Evolutionary conservation across 1,140 invertebrate genomes (phyloP).

Genomic region (Papilio glaucus): DNA sequence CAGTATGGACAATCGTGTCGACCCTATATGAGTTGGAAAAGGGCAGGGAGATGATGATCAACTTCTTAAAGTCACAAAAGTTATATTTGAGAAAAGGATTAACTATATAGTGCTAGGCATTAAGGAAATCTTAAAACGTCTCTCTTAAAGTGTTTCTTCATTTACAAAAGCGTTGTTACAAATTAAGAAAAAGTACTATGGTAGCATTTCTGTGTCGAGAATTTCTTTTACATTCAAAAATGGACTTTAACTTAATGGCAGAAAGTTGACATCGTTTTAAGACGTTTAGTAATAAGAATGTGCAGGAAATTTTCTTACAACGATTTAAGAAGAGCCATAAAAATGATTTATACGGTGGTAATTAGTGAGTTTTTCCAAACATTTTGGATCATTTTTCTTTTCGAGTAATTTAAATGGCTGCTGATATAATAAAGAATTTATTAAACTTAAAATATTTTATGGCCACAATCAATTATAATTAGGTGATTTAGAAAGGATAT

Average conservation of each 20-base stretch:
- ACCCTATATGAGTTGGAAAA: no score
- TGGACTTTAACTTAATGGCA: neutral
- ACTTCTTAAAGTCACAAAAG: neutral
- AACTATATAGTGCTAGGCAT: neutral
- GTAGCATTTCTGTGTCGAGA: neutral
- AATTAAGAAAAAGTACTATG: neutral
- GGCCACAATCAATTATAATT: neutral
- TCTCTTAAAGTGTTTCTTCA: conserved; percentile 6
- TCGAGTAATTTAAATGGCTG: neutral
- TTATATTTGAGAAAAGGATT: neutral
- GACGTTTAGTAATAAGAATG: neutral
- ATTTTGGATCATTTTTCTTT: conserved; percentile 1
- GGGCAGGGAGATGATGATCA: no score
- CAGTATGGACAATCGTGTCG: no score
- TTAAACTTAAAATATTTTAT: no score
- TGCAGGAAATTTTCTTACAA: conserved; percentile 20
- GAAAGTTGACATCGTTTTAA: neutral
- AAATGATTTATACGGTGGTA: conserved; percentile 2
- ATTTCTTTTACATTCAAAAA: neutral
- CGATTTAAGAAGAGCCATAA: conserved; percentile 16
- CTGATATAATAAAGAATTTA: no score
- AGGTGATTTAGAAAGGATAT: neutral
- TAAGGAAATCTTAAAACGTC: neutral
- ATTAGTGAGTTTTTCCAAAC: conserved; percentile 21
- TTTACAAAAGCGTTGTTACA: neutral